These are phyloP conservation scores for Cetonia aurata DNA, from an alignment of 2,888 invertebrate species.

Conservation along the genomic window DNA sequence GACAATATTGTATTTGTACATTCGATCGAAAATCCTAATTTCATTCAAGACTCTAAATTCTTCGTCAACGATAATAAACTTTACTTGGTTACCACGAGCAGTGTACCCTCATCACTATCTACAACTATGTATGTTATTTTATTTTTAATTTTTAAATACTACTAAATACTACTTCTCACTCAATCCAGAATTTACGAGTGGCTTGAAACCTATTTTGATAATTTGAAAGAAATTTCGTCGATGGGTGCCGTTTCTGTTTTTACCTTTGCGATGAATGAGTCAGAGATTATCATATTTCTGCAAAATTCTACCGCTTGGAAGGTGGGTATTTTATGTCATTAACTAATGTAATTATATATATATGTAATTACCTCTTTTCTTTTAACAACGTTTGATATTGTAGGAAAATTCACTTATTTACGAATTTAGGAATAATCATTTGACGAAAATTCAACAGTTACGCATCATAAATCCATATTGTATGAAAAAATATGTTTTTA, in stretches of 20 bases:
- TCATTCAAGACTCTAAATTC: slow-evolving; percentile 54
- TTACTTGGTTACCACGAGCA: slow-evolving; percentile 55
- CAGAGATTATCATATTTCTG: slow-evolving; percentile 56
- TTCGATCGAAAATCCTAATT: slow-evolving; percentile 32
- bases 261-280: slow-evolving; percentile 53
- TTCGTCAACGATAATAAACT: slow-evolving; percentile 54
- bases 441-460: slow-evolving; percentile 56
- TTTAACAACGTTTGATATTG: slow-evolving; percentile 42
- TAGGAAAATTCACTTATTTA: slow-evolving; percentile 54
- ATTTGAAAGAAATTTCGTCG: slow-evolving; percentile 52
- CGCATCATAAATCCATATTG: slow-evolving; percentile 46
- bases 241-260: slow-evolving; percentile 47
- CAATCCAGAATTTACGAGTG: slow-evolving; percentile 58
- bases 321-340: no score
- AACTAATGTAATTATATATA: no score
- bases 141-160: slow-evolving; percentile 7
- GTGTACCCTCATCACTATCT: slow-evolving; percentile 50
- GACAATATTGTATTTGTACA: slow-evolving; percentile 41
- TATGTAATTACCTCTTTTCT: not conserved
- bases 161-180: no score
- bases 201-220: slow-evolving; percentile 59
- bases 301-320: slow-evolving; percentile 46
- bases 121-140: slow-evolving; percentile 53
- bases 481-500: slow-evolving; percentile 50
- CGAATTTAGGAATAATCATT: slow-evolving; percentile 53